Base-by-base conservation (phyloP, 1,140 invertebrate genomes). In the Drosophila bocqueti region DNA sequence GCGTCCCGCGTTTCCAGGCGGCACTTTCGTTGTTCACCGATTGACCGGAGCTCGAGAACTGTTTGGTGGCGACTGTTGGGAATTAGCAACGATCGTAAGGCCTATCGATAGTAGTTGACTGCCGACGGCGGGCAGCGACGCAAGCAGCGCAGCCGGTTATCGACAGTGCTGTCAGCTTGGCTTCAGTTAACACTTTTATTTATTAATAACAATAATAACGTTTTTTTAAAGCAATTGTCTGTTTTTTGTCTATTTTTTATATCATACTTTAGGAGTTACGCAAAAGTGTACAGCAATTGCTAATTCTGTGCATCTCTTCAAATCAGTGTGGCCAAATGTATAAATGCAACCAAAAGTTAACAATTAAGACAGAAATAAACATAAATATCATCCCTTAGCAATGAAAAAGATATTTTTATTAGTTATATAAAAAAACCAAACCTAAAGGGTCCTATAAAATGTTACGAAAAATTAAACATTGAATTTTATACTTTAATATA, bases 1-100 rank as follows among this genome's bases (percentile, higher is more conserved):
- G 6, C 16, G 15, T 38, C 31, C 26, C 29, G 15, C 29, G 34
- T 45, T 52, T 24, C 13, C 54, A 29, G 60, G 55, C 54, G 34
- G 24, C n/a, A 47, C 9, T 18, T 54, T 15, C 47, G 62, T 59
- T 74, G 78, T 89, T 78, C 46, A 85, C 60, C 79, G 85, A 71
- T 72, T 84, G 84, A 89, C 67, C 79, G 85, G 69, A 76, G 75
- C 71, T 81, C 65, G 85, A 84, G 85, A 90, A 89, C 82, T 90
- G 82, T 67, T 57, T 45, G 54, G 43, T 34, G 45, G 46, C 72
- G 49, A 57, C 52, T 64, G 66, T 79, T 82, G 45, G 26, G 60
- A 34, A 57, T 57, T 57, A 61, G 71, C 52, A 65, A 67, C 68
- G 64, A 79, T 72, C 83, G 86, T 82, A 73, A 81, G 73, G 72